Evolutionary conservation across 2,888 invertebrate species (phyloP), one percentile per base, ranked within the genome.

Genomic region (Minunthozetes semirufus): DNA sequence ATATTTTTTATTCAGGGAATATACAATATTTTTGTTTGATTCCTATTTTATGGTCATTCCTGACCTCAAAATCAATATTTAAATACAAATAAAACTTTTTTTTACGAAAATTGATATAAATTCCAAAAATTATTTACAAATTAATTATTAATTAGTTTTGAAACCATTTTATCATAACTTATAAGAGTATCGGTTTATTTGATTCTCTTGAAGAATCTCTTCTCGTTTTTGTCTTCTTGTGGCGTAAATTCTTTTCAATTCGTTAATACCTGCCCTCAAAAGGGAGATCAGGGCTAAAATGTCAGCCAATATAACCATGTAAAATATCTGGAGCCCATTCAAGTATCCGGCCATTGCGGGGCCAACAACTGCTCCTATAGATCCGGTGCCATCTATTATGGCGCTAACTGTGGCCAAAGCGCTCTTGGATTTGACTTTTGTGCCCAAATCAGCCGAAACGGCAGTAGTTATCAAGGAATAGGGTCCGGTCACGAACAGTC

Each of bases 391-490:
- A 83, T 97, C 97, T 63, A 97, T 95, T 80, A 97, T 95, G 19
- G 96, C 94, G 0, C 96, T 94, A 15, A 97, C 96, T 0, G 96
- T 96, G 8, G 96, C 94, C 77, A 97, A 83, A 5, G 96, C 97
- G 81, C 89, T 90, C 22, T 46, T 29, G 15, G 72, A 72, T n/a
- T 33, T 48, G 11, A 75, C 63, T 66, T 46, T 75, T 33, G 46
- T 70, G n/a, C 61, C 75, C 8, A 97, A 86, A 82, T 97, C 95
- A 0, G 97, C 93, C 74, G 94, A 93, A 50, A 97, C 95, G 0
- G 95, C 94, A 0, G 97, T 97, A 4, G 97, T 97, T 81, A 97
- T 97, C 72, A 97, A 86, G 4, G 95, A 92, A 83, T 97, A 97
- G 0, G 97, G 97, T 0, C 95, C 97, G 84, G 96, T 97, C 0